Evolutionary conservation across 2,888 invertebrate genomes (phyloP).

Genomic region (Bruchidius siliquastri): DNA sequence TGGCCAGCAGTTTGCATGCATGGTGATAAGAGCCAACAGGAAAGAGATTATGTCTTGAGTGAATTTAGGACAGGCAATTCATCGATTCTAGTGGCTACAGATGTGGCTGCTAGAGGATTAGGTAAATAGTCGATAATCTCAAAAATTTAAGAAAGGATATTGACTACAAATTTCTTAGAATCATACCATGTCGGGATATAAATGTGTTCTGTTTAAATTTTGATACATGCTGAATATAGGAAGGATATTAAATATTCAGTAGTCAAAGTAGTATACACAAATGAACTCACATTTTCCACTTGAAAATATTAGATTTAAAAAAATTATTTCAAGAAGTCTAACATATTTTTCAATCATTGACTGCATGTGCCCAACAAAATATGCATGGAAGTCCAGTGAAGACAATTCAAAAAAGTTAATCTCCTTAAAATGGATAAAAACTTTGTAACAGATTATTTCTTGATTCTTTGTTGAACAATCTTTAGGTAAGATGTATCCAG

Average conservation of each 20-base stretch:
- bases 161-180: conserved; percentile 1
- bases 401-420: too few species aligned
- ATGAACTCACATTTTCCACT: too few species aligned
- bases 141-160: background rate
- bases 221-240: background rate
- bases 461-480: too few species aligned
- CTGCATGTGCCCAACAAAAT: too few species aligned
- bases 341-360: too few species aligned
- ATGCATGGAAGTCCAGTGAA: too few species aligned
- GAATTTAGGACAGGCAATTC: conserved; percentile 86
- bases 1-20: conserved; percentile 84
- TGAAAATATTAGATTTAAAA: too few species aligned
- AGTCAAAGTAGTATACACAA: too few species aligned
- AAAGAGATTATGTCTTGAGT: conserved; percentile 86
- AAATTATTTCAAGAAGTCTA: too few species aligned
- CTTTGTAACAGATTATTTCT: too few species aligned
- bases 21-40: conserved; percentile 93
- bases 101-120: conserved; percentile 94
- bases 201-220: background rate
- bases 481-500: too few species aligned
- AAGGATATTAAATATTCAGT: background rate
- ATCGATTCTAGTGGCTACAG: conserved; percentile 91
- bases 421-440: too few species aligned
- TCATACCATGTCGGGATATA: conserved; percentile 22
- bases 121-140: conserved; percentile 59